phyloP scores from a whole-genome alignment of 2,888 invertebrate genomes.

The Apamea sordens region DNA sequence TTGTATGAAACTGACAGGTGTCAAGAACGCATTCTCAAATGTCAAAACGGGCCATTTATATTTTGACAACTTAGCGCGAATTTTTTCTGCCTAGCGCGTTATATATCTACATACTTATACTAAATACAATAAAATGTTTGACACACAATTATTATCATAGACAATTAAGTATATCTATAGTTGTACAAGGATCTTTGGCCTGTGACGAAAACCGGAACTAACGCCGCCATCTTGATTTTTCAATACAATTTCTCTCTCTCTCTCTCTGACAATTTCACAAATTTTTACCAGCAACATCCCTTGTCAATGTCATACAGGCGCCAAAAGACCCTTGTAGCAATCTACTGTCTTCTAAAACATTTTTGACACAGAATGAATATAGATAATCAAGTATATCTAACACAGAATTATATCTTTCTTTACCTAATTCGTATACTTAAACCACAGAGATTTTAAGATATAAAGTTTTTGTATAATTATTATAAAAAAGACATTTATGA shows the following conservation, averaged over 20 bases:
- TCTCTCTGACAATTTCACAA: background rate
- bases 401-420: background rate
- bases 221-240: background rate
- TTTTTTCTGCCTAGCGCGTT: conserved; percentile 15
- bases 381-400: background rate
- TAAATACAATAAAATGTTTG: conserved; percentile 6
- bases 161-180: background rate
- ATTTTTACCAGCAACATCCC: background rate
- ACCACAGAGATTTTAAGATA: conserved; percentile 1
- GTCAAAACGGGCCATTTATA: too few species aligned
- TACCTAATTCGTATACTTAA: conserved; percentile 4
- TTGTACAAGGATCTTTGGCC: background rate
- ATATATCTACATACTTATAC: background rate
- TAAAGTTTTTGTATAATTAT: conserved; percentile 1
- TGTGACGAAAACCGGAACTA: background rate
- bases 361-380: background rate
- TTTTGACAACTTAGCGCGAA: background rate
- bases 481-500: conserved; percentile 11
- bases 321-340: background rate
- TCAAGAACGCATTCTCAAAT: too few species aligned
- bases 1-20: too few species aligned
- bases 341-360: background rate
- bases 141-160: background rate
- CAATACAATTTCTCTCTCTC: background rate
- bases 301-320: background rate